These are phyloP conservation scores for Drosophila tanythrix DNA, from an alignment of 2,888 invertebrate genomes.

Conservation along the genomic window DNA sequence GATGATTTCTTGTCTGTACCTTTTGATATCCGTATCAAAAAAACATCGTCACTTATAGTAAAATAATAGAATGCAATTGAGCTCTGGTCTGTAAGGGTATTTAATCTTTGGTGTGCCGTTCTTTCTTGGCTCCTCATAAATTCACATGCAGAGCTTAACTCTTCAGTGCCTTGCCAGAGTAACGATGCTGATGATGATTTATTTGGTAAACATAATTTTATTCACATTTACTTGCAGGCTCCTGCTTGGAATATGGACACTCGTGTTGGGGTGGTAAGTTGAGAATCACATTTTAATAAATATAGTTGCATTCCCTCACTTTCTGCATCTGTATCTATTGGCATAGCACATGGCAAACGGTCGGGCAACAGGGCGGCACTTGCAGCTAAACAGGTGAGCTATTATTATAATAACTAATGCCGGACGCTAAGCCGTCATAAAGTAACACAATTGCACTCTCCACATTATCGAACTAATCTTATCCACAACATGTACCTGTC, in stretches of 20 bases:
- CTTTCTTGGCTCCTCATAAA: conserved; percentile 27
- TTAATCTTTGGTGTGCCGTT: background rate
- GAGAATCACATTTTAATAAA: background rate
- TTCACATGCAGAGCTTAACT: conserved; percentile 44
- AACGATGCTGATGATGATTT: conserved; percentile 56
- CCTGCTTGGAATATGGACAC: conserved; percentile 84
- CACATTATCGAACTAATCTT: conserved; percentile 26
- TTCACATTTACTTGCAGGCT: conserved; percentile 65
- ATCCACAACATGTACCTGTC: background rate
- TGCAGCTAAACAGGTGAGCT: conserved; percentile 58
- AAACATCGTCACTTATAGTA: background rate
- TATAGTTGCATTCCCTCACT: conserved; percentile 2
- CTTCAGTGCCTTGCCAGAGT: conserved; percentile 17
- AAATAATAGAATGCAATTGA: background rate
- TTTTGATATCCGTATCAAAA: background rate
- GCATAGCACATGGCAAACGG: conserved; percentile 78
- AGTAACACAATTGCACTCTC: background rate
- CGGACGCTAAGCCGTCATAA: conserved; percentile 15
- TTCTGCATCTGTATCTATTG: conserved; percentile 5
- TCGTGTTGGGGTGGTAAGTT: conserved; percentile 84
- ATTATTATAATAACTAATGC: conserved; percentile 2
- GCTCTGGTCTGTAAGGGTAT: background rate
- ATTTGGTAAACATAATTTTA: conserved; percentile 48
- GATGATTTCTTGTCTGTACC: background rate
- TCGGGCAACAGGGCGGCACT: conserved; percentile 60